A percentile compares a stretch with the other conserved stretches of the same genome.
These are phyloP conservation scores for Bombus haemorrhoidalis DNA, from an alignment of 1,140 invertebrate species.

Conservation along the genomic window DNA sequence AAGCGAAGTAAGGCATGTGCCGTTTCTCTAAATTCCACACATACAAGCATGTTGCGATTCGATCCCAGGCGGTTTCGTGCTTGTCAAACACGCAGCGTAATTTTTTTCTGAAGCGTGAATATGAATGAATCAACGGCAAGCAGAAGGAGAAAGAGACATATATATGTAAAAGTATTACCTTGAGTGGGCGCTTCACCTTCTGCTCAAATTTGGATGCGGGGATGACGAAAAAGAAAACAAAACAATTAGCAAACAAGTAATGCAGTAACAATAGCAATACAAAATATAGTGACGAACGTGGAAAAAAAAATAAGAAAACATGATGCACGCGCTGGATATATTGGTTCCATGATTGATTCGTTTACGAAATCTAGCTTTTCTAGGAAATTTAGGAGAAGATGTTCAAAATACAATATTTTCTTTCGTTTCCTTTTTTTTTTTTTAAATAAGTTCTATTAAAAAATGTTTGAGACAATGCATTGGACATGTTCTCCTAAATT, in stretches of 20 bases:
- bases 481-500: constrained; percentile 29
- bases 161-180: constrained; percentile 75
- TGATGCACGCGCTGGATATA: background rate
- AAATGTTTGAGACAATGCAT: background rate
- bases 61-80: constrained; percentile 25
- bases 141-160: constrained; percentile 35
- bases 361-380: constrained; percentile 5
- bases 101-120: background rate
- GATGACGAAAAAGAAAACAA: constrained; percentile 75
- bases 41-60: background rate
- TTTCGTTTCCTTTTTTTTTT: background rate
- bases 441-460: background rate
- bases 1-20: background rate
- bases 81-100: background rate
- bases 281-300: constrained; percentile 32
- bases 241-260: constrained; percentile 71
- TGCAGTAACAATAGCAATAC: constrained; percentile 42
- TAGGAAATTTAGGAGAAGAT: constrained; percentile 12
- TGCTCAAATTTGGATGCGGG: constrained; percentile 71
- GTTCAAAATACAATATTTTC: background rate
- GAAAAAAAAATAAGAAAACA: too few species aligned
- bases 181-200: constrained; percentile 75
- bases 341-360: background rate
- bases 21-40: constrained; percentile 13
- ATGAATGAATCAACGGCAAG: background rate